Conservation (phyloP, 2,888 invertebrate species). For the Theodoxus fluviatilis region DNA sequence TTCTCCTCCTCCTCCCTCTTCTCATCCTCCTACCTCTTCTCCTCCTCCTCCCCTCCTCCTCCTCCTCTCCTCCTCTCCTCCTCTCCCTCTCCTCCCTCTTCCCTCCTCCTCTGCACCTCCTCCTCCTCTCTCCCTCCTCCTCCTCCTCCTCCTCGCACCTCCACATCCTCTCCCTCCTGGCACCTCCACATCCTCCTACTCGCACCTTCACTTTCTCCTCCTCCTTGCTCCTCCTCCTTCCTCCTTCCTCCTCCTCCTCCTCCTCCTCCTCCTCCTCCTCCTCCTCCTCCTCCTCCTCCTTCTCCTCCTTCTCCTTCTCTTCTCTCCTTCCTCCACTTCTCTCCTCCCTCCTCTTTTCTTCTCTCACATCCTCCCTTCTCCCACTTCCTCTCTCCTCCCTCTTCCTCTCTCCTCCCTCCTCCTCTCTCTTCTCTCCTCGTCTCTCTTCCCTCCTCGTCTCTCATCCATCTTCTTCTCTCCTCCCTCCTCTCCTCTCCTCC, state of each 20-base stretch:
- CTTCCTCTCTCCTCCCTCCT: not conserved
- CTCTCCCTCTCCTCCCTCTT: not conserved
- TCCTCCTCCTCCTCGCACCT: not conserved
- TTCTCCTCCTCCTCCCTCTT: not conserved
- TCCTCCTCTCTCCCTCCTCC: not conserved
- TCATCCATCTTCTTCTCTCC: not conserved
- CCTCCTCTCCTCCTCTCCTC: not conserved
- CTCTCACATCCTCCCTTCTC: not conserved
- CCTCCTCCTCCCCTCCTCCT: not conserved
- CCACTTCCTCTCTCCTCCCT: not conserved
- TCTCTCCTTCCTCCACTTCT: not conserved
- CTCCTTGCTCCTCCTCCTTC: not conserved
- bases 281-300: too few species aligned
- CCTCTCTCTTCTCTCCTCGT: constrained; percentile 7
- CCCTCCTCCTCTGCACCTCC: not conserved
- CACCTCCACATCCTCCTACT: not conserved
- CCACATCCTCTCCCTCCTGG: not conserved
- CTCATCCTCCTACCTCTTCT: not conserved
- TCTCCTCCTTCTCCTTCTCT: not conserved
- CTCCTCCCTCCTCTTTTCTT: too few species aligned
- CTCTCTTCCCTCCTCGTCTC: not conserved
- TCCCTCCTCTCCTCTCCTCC: not conserved
- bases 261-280: not conserved
- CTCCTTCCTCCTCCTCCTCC: not conserved
- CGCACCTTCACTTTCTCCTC: not conserved